These are phyloP conservation scores for Acronicta psi DNA, from an alignment of 2,888 invertebrate species.

Conservation along the genomic window DNA sequence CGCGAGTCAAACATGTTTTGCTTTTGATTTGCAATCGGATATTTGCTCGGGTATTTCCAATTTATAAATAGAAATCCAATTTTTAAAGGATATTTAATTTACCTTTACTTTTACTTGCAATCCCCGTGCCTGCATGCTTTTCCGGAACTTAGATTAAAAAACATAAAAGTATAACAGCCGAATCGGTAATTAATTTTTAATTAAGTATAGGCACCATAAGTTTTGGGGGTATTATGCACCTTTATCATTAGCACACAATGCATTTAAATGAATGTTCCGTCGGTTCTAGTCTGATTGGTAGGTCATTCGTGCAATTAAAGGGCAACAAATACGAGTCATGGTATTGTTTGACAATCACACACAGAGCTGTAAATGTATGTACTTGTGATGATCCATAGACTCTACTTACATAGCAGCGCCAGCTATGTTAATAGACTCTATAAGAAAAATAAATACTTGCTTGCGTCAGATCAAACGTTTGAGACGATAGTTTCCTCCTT, in stretches of 20 bases:
- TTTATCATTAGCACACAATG: background rate
- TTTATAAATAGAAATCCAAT: conserved; percentile 24
- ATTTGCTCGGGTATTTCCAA: conserved; percentile 31
- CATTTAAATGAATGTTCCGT: background rate
- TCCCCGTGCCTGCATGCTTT: too few species aligned
- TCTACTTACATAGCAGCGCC: conserved; percentile 18
- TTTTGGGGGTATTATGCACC: background rate
- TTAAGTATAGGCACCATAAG: background rate
- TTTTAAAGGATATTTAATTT: background rate
- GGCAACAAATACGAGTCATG: conserved; percentile 9
- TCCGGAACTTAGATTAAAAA: too few species aligned
- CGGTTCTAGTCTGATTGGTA: conserved; percentile 3
- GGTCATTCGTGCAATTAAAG: conserved; percentile 14
- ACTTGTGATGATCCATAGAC: conserved; percentile 17
- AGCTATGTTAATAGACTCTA: conserved; percentile 32
- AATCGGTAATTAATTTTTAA: too few species aligned
- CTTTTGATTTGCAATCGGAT: conserved; percentile 31
- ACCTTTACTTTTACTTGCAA: too few species aligned
- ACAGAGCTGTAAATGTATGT: conserved; percentile 2
- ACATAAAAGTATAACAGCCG: too few species aligned
- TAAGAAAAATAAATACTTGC: conserved; percentile 38
- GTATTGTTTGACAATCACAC: conserved; percentile 14
- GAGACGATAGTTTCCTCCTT: conserved; percentile 30
- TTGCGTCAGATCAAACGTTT: conserved; percentile 21
- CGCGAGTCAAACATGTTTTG: conserved; percentile 4